phyloP scores from a whole-genome alignment of 2,113 vertebrate species.

The Tiliqua scincoides region DNA sequence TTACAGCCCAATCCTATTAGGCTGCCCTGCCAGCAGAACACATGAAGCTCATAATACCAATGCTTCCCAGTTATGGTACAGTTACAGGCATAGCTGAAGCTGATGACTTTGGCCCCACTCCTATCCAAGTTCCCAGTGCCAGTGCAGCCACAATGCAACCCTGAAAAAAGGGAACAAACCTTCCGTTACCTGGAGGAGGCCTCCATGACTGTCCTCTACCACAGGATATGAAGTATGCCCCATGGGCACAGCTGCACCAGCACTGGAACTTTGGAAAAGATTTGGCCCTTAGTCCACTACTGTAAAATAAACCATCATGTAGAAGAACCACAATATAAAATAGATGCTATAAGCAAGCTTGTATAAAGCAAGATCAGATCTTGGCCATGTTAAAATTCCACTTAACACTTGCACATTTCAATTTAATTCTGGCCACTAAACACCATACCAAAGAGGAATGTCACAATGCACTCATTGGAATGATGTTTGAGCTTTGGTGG shows the following conservation, averaged over 20 bases:
- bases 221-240: too few species aligned
- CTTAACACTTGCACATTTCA: not conserved
- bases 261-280: too few species aligned
- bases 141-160: too few species aligned
- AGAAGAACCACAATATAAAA: not conserved
- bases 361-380: not conserved
- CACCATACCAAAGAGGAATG: not conserved
- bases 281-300: not conserved
- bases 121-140: too few species aligned
- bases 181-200: too few species aligned
- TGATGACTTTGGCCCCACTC: not conserved
- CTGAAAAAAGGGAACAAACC: too few species aligned
- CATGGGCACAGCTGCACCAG: not conserved
- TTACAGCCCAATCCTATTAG: too few species aligned
- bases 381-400: not conserved
- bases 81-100: not conserved
- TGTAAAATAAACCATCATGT: not conserved
- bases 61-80: not conserved
- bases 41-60: not conserved
- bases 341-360: not conserved
- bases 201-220: too few species aligned
- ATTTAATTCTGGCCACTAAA: not conserved
- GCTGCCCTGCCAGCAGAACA: too few species aligned
- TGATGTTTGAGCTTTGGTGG: not conserved
- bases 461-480: not conserved